Conservation (phyloP, 1,140 invertebrate genomes). For the Piezodorus guildinii region DNA sequence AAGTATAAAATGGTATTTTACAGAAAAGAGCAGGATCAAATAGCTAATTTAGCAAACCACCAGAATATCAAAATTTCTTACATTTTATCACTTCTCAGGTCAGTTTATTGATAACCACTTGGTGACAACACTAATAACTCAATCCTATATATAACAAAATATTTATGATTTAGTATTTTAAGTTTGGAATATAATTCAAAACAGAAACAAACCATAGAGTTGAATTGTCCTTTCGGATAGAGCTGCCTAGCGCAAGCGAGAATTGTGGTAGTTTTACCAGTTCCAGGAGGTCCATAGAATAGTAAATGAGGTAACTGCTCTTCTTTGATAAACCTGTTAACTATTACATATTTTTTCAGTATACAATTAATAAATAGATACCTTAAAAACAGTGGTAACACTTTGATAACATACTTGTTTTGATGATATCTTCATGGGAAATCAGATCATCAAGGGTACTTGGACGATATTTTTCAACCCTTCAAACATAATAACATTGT, state of each 20-base stretch:
- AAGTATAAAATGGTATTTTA: too few relatives aligned
- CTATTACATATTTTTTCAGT: conserved; percentile 38
- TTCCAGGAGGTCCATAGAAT: conserved; percentile 97
- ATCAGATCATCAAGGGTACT: conserved; percentile 81
- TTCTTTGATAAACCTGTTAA: conserved; percentile 84
- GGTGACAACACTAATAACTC: too few relatives aligned
- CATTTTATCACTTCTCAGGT: too few relatives aligned
- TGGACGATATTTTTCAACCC: conserved; percentile 98
- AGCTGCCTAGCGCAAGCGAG: conserved; percentile 89
- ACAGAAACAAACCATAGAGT: conserved; percentile 52
- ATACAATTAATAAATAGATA: conserved; percentile 9
- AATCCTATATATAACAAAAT: too few relatives aligned
- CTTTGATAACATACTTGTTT: conserved; percentile 64
- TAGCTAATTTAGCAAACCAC: too few relatives aligned
- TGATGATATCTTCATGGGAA: conserved; percentile 93
- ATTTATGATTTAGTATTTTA: too few relatives aligned
- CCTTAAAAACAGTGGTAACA: conserved; percentile 6
- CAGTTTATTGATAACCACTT: too few relatives aligned
- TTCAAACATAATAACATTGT: conserved; percentile 34
- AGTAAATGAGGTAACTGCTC: conserved; percentile 90
- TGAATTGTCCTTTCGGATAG: conserved; percentile 76
- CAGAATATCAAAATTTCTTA: too few relatives aligned
- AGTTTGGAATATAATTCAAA: too few relatives aligned
- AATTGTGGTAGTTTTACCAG: conserved; percentile 97
- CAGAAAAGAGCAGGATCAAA: too few relatives aligned